Conservation (phyloP, 1,140 invertebrate species). For the Elymnias hypermnestra region DNA sequence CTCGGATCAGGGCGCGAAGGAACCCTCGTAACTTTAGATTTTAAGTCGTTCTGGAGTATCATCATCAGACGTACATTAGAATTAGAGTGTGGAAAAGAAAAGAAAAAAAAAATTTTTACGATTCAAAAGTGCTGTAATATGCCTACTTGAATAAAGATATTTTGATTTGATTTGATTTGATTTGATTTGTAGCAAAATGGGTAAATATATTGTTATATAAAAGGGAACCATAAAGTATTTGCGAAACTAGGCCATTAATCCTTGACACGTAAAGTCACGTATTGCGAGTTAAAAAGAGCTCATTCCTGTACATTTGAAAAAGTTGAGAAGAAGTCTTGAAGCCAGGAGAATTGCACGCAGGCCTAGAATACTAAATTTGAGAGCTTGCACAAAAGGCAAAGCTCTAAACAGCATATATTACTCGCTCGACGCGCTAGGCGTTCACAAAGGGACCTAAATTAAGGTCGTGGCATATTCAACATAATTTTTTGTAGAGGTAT, state of each 20-base stretch:
- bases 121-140: too few species aligned
- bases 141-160: too few species aligned
- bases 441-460: slow-evolving; percentile 8
- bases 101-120: too few species aligned
- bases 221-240: not conserved
- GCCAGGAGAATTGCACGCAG: slow-evolving; percentile 1
- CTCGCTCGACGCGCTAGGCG: slow-evolving; percentile 12
- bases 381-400: slow-evolving; percentile 14
- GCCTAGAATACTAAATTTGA: not conserved
- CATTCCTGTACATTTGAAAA: not conserved
- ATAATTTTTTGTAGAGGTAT: too few species aligned
- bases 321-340: not conserved
- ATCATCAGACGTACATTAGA: too few species aligned
- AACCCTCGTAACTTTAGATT: too few species aligned
- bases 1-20: too few species aligned
- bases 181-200: too few species aligned
- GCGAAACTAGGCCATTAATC: not conserved
- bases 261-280: not conserved
- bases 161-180: too few species aligned
- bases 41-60: too few species aligned
- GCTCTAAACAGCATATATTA: slow-evolving; percentile 13
- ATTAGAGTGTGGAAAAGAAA: too few species aligned
- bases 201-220: too few species aligned
- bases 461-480: not conserved
- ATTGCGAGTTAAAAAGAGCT: not conserved